These are phyloP conservation scores for Steinernema scapterisci DNA, from an alignment of 2,888 invertebrate genomes.

Conservation along the genomic window DNA sequence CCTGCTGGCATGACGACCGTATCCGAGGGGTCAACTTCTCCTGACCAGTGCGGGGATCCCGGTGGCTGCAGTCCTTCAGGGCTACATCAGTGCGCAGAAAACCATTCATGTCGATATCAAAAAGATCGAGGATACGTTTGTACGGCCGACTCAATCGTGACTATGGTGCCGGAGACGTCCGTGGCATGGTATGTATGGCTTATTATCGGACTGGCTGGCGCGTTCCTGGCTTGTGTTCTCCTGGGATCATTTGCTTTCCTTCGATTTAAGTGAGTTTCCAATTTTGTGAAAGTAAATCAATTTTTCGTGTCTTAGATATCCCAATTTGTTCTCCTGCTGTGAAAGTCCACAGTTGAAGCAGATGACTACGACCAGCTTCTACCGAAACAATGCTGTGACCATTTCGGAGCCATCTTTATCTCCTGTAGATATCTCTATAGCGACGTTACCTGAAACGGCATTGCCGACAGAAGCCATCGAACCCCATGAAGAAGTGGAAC, in stretches of 20 bases:
- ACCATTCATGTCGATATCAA: background rate
- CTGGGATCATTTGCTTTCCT: slow-evolving; percentile 17
- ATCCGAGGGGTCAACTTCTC: background rate
- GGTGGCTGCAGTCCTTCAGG: slow-evolving; percentile 11
- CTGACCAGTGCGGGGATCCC: background rate
- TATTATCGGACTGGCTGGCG: slow-evolving; percentile 21
- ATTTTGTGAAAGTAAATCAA: background rate
- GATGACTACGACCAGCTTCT: slow-evolving; percentile 37
- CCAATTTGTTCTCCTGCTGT: slow-evolving; percentile 34
- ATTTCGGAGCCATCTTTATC: slow-evolving; percentile 16
- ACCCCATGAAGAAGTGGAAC: background rate
- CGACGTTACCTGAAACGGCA: no score
- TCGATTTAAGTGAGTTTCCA: background rate
- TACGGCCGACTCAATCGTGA: slow-evolving; percentile 5
- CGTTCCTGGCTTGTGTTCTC: slow-evolving; percentile 1
- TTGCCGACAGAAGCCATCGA: background rate
- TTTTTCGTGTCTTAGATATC: background rate
- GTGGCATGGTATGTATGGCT: slow-evolving; percentile 15
- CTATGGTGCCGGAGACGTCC: background rate
- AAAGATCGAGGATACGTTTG: slow-evolving; percentile 4
- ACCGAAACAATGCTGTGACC: slow-evolving; percentile 31
- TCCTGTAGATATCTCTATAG: background rate
- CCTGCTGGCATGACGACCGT: background rate
- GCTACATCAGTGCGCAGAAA: background rate
- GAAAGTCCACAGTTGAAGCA: slow-evolving; percentile 37